These are phyloP conservation scores for Diachrysia chrysitis DNA, from an alignment of 2,888 invertebrate species.

Conservation along the genomic window DNA sequence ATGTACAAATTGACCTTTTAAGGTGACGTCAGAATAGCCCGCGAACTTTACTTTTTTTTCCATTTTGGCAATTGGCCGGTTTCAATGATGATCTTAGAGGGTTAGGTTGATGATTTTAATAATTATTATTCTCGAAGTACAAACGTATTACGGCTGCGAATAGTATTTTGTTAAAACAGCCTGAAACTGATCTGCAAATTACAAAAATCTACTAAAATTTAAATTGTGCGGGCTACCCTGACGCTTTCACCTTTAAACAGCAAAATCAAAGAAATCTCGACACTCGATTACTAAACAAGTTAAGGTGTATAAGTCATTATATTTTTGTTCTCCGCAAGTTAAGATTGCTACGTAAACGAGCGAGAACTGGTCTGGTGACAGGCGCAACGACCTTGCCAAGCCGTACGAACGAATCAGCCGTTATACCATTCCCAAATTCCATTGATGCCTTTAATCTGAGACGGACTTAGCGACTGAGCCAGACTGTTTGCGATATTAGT, in stretches of 20 bases:
- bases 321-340: slow-evolving; percentile 42
- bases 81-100: too few species aligned
- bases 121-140: too few species aligned
- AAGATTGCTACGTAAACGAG: slow-evolving; percentile 46
- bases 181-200: too few species aligned
- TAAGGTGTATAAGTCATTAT: neutral
- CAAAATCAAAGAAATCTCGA: neutral
- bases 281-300: slow-evolving; percentile 19
- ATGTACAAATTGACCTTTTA: neutral
- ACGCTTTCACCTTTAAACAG: too few species aligned
- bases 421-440: slow-evolving; percentile 76
- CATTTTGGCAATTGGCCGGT: too few species aligned
- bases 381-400: slow-evolving; percentile 73
- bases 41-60: too few species aligned
- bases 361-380: slow-evolving; percentile 62
- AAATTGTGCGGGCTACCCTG: too few species aligned
- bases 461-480: slow-evolving; percentile 29
- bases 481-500: slow-evolving; percentile 15
- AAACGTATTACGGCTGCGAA: too few species aligned
- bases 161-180: too few species aligned
- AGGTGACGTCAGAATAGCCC: too few species aligned
- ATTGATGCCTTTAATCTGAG: slow-evolving; percentile 61
- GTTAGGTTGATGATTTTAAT: too few species aligned
- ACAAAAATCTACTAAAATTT: too few species aligned
- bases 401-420: slow-evolving; percentile 55